Percentiles rank a stretch among this genome's conserved stretches.
These are phyloP conservation scores for Acipenser ruthenus DNA, from an alignment of 2,797 vertebrate genomes.

Conservation along the genomic window DNA sequence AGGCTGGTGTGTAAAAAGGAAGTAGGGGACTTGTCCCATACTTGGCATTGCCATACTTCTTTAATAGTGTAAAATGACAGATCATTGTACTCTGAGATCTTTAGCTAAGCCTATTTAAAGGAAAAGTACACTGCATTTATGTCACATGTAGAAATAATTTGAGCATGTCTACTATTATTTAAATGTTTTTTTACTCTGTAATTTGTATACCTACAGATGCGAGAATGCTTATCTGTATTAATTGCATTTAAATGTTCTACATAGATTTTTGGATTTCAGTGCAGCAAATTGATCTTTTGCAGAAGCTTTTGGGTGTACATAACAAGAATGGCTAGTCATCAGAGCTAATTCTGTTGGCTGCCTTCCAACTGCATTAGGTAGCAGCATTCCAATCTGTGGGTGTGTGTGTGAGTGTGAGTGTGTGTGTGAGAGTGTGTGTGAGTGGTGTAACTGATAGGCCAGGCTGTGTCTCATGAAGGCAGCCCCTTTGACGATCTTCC, in stretches of 20 bases:
- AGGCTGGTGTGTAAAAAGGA: too few relatives aligned
- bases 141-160: too few relatives aligned
- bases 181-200: neutral
- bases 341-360: constrained; percentile 3
- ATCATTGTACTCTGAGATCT: too few relatives aligned
- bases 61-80: too few relatives aligned
- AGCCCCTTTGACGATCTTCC: too few relatives aligned
- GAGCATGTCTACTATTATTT: neutral
- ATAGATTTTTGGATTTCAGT: neutral
- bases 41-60: too few relatives aligned
- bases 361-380: constrained; percentile 1
- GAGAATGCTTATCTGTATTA: neutral
- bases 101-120: too few relatives aligned
- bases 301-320: neutral
- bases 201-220: neutral
- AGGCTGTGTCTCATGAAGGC: too few relatives aligned
- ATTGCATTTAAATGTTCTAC: neutral
- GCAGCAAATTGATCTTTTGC: neutral
- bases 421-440: neutral
- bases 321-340: neutral
- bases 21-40: too few relatives aligned
- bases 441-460: too few relatives aligned
- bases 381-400: neutral
- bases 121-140: too few relatives aligned
- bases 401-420: constrained; percentile 3